Conservation (phyloP, 2,797 vertebrate genomes). For the Galaxias olidus region DNA sequence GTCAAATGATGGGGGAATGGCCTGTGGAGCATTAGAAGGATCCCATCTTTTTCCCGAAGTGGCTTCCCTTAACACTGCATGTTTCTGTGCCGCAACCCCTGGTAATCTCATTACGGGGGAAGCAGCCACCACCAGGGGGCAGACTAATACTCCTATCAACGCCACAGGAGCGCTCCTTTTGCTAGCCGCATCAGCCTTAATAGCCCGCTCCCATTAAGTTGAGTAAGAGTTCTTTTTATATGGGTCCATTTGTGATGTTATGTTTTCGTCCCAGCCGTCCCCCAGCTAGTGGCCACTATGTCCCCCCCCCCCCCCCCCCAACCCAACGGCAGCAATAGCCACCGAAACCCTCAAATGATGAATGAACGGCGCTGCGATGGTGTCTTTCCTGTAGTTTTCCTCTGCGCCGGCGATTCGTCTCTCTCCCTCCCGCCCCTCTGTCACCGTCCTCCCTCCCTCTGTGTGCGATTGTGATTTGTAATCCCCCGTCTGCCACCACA, state of each 20-base stretch:
- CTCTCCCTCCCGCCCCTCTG: conserved; percentile 29
- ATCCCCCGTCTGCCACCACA: conserved; percentile 62
- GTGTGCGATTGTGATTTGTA: conserved; percentile 52
- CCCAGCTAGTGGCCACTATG: conserved; percentile 29
- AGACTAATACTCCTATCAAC: conserved; percentile 53
- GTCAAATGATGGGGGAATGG: no score
- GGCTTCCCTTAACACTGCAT: not conserved
- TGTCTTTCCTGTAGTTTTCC: conserved; percentile 23
- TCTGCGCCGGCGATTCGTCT: conserved; percentile 38
- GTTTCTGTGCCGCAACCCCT: not conserved
- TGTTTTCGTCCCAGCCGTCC: conserved; percentile 39
- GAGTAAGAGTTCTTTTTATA: conserved; percentile 39
- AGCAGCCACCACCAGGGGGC: conserved; percentile 60
- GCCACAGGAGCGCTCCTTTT: conserved; percentile 12
- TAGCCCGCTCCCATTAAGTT: conserved; percentile 47
- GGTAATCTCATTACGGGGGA: not conserved
- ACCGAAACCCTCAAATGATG: conserved; percentile 37
- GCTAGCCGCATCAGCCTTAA: conserved; percentile 21
- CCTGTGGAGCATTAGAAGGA: no score
- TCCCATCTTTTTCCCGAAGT: no score
- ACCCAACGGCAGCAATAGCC: conserved; percentile 14
- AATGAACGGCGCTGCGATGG: conserved; percentile 32
- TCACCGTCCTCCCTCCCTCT: conserved; percentile 37
- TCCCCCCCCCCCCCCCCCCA: conserved; percentile 54
- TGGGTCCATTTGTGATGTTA: conserved; percentile 49